phyloP scores from a whole-genome alignment of 1,140 invertebrate genomes.

The Papilio helenus region DNA sequence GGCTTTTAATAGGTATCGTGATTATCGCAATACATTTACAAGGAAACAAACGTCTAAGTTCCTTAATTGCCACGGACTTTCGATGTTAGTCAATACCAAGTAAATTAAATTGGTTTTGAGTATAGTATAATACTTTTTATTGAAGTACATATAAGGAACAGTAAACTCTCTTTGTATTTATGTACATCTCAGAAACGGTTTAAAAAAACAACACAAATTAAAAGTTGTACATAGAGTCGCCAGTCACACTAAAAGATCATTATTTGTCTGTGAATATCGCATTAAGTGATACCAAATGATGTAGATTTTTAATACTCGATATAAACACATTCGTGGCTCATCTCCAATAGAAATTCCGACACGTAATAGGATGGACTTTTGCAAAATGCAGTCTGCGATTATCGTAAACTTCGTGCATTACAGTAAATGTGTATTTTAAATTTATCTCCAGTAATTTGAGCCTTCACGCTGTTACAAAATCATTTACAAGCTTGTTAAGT shows the following conservation, averaged over 20 bases:
- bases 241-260: too few species aligned
- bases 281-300: too few species aligned
- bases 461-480: constrained; percentile 43
- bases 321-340: neutral
- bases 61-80: constrained; percentile 22
- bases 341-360: constrained; percentile 23
- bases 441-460: constrained; percentile 48
- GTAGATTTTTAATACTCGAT: neutral
- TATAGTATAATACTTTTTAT: too few species aligned
- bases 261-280: too few species aligned
- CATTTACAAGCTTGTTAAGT: constrained; percentile 38
- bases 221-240: neutral
- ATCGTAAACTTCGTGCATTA: constrained; percentile 51
- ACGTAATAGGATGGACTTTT: constrained; percentile 42
- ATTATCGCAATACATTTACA: constrained; percentile 37
- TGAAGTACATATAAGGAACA: neutral
- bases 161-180: neutral
- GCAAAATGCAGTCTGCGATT: constrained; percentile 41
- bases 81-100: neutral
- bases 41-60: constrained; percentile 36
- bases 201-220: neutral
- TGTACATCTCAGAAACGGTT: neutral
- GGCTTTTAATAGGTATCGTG: constrained; percentile 53
- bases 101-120: too few species aligned
- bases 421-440: constrained; percentile 43